Base-by-base conservation (phyloP, 2,888 invertebrate genomes). In the Crematogaster levior region DNA sequence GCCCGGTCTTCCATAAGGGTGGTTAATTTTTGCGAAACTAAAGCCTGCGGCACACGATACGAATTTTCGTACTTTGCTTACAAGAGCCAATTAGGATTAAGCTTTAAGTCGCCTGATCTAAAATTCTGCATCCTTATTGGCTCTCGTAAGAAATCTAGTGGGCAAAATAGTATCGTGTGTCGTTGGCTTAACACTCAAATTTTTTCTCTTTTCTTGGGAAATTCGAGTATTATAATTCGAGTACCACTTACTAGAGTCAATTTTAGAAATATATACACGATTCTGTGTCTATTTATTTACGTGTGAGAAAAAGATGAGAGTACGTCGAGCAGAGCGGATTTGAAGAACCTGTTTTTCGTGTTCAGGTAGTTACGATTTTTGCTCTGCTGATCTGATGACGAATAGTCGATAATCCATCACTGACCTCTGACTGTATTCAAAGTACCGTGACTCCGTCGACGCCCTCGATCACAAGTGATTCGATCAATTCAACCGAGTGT, bases 401-500 rank as follows among this genome's bases (percentile, higher is more conserved):
- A 40, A n/a, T 18, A 74, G 61, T 74, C 74, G 46, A 34, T 51
- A 37, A 48, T 74, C 48, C n/a, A 82, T 77, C 82, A 58, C 68
- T 79, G 82, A 82, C 82, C 82, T 82, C 46, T 79, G 61, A 53
- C 79, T 34, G 46, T 4, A 37, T 60, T 68, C 53, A 68, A 58
- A 77, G 15, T 43, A 40, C 51, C 7, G n/a, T 21, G 7, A 51
- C 12, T n/a, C 58, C 27, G 58, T 9, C 60, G 21, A 60, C 61
- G 56, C 61, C 66, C 61, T 46, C 61, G 53, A 37, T 61, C 46
- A 10, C 72, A 65, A 70, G 51, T 60, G 46, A 60, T 58, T 60
- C 65, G 24, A 86, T 73, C 65, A 56, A 81, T 86, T 81, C 73
- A 34, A 58, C 61, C 30, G 30, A 61, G 81, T 82, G 86, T 85